Conservation (phyloP, 2,113 vertebrate species). For the Brienomyrus longianalis region DNA sequence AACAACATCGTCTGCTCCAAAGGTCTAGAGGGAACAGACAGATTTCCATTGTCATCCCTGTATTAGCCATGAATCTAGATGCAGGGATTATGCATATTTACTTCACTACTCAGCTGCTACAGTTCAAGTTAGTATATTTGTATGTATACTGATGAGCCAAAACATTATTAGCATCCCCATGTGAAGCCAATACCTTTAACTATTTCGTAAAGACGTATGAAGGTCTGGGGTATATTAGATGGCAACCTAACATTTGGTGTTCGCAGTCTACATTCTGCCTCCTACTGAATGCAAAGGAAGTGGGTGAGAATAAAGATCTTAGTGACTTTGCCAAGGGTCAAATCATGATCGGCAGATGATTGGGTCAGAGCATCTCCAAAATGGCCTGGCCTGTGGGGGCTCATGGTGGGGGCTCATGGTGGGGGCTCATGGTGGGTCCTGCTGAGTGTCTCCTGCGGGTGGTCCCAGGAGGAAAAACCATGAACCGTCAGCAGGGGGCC, state of each 20-base stretch:
- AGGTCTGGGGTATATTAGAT: not conserved
- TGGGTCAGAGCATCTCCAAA: not conserved
- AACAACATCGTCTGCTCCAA: conserved; percentile 86
- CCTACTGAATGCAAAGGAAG: not conserved
- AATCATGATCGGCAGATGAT: not conserved
- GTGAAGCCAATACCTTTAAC: not conserved
- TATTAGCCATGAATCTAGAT: not conserved
- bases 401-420: not conserved
- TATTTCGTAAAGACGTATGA: not conserved
- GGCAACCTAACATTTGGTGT: not conserved
- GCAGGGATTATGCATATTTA: not conserved
- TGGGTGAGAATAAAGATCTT: not conserved
- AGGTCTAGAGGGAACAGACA: conserved; percentile 64
- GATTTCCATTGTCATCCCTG: conserved; percentile 2
- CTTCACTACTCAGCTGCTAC: not conserved
- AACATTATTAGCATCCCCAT: not conserved
- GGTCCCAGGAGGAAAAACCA: not conserved
- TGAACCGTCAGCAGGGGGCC: not conserved
- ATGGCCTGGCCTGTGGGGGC: not conserved
- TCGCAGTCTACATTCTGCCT: not conserved
- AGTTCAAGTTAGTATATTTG: not conserved
- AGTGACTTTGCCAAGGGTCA: not conserved
- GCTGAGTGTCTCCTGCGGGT: not conserved
- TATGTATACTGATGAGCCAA: not conserved
- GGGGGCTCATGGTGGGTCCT: not conserved